phyloP scores from a whole-genome alignment of 1,140 invertebrate genomes.

The Drosophila elegans region DNA sequence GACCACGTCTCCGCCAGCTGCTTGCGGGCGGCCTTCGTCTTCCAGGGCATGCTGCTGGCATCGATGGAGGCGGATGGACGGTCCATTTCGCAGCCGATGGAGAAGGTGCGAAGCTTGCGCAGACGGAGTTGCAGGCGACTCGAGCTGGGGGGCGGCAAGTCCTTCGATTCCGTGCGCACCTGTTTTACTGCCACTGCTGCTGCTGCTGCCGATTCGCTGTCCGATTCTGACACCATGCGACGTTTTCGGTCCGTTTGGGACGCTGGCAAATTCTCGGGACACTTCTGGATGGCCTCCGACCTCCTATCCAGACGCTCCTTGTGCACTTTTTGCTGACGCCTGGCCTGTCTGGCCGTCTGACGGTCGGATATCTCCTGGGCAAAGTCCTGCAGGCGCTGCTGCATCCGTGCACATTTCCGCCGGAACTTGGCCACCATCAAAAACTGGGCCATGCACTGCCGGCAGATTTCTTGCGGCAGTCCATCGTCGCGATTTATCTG shows the following conservation, averaged over 20 bases:
- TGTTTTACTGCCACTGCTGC: not conserved
- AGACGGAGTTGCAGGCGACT: slow-evolving; percentile 23
- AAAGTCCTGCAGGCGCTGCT: slow-evolving; percentile 60
- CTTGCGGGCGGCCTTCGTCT: slow-evolving; percentile 69
- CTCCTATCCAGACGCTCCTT: not conserved
- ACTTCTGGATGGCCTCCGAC: not conserved
- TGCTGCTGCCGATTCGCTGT: not conserved
- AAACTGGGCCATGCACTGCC: slow-evolving; percentile 77
- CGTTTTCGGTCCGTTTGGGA: slow-evolving; percentile 49
- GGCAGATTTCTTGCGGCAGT: slow-evolving; percentile 76
- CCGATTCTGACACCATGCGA: slow-evolving; percentile 31
- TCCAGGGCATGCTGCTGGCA: slow-evolving; percentile 51
- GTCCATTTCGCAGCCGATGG: slow-evolving; percentile 1
- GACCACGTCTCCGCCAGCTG: slow-evolving; percentile 48
- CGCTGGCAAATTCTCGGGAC: not conserved
- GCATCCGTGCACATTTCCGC: slow-evolving; percentile 71
- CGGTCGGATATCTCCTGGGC: slow-evolving; percentile 52
- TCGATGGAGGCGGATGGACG: slow-evolving; percentile 1
- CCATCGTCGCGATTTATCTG: slow-evolving; percentile 76
- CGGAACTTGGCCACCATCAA: slow-evolving; percentile 81
- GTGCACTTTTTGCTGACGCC: slow-evolving; percentile 23
- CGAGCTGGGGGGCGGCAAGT: slow-evolving; percentile 18
- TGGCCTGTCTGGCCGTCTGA: slow-evolving; percentile 24
- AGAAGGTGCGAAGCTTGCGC: slow-evolving; percentile 29
- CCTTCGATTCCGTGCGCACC: slow-evolving; percentile 13